Base-by-base conservation (phyloP, 2,113 vertebrate genomes). In the Anarhynchus alexandrinus region DNA sequence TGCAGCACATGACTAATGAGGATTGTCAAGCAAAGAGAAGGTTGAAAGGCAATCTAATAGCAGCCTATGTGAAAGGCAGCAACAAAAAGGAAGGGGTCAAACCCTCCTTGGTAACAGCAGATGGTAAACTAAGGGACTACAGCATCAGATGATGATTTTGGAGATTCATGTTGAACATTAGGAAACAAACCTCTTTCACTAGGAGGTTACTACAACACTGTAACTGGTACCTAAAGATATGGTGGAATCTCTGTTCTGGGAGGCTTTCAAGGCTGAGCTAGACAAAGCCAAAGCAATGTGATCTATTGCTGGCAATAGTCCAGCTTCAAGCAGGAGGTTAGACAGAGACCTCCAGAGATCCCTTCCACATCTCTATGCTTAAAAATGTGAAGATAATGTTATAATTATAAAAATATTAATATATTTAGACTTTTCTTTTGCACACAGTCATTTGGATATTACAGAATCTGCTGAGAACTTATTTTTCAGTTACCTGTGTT, bases 101-200 rank as follows among this genome's bases (percentile, higher is more conserved):
- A 36, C 11, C 6, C 12, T 34, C 22, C 59, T 52, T 64, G 5
- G 34, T 4, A 67, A 40, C 11, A 65, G 43, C 5, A 69, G 23
- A 43, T 6, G 6, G 32, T 18, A 65, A 86, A 66, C 52, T 15
- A 54, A 80, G 27, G 29, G 9, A 54, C 17, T 65, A 34, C 12
- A 77, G 21, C 20, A 88, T 38, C n/a, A 61, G 47, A n/a, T 15
- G 2, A 47, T 59, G 5, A 58, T 22, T 73, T 73, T 67, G 34
- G 51, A 81, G 6, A 19, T 54, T 78, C 16, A 80, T 6, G 4
- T 6, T 61, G 19, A 73, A 10, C 25, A 80, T 57, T 25, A 65
- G 45, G 25, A 8, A 36, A 49, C 58, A 59, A 12, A 1, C 0
- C 0, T 4, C 38, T 49, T 69, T 57, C 43, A 54, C 11, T 22